Evolutionary conservation across 2,888 invertebrate species (phyloP).

Genomic region (Pemphredon lugubris): DNA sequence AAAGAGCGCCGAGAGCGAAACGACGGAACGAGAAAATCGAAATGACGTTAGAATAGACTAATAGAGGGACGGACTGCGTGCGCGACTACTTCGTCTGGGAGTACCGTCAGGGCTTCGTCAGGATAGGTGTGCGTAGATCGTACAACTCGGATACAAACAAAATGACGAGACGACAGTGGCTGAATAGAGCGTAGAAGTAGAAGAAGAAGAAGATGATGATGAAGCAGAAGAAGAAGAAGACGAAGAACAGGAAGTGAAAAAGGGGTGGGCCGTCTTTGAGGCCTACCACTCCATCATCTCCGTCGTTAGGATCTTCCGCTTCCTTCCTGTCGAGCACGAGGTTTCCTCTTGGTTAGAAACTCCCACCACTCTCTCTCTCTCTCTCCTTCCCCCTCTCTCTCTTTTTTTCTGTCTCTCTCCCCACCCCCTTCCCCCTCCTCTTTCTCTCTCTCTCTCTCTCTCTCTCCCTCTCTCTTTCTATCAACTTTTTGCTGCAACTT

Average conservation of each 20-base stretch:
- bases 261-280: slow-evolving; percentile 38
- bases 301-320: slow-evolving; percentile 40
- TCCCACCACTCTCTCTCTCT: slow-evolving; percentile 30
- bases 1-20: not conserved
- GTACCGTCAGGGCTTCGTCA: not conserved
- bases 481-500: too few relatives aligned
- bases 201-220: not conserved
- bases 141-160: not conserved
- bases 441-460: too few relatives aligned
- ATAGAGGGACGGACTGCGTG: too few relatives aligned
- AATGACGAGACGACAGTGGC: not conserved
- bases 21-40: not conserved
- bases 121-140: not conserved
- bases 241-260: slow-evolving; percentile 16
- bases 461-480: too few relatives aligned
- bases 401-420: slow-evolving; percentile 2
- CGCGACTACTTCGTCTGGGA: too few relatives aligned
- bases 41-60: too few relatives aligned
- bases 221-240: not conserved
- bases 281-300: slow-evolving; percentile 57
- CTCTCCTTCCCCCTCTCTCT: slow-evolving; percentile 7
- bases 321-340: slow-evolving; percentile 30
- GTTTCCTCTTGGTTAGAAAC: slow-evolving; percentile 31
- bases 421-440: too few relatives aligned
- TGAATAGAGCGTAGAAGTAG: not conserved